Conservation (phyloP, 1,140 invertebrate species). For the Brachystomella parvula region DNA sequence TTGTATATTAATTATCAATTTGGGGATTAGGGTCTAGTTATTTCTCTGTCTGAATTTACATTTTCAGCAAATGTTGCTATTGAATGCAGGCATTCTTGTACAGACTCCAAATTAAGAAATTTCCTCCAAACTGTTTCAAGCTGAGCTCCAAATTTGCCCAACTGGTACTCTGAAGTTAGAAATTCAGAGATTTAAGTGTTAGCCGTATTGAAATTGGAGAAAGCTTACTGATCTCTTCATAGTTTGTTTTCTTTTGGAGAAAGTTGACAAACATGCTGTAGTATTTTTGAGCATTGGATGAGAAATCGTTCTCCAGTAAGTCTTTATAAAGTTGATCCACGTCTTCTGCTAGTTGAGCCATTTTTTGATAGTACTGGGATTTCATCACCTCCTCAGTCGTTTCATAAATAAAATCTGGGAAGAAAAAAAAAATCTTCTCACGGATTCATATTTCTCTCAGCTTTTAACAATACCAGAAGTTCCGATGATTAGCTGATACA, state of each 20-base stretch:
- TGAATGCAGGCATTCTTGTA: not conserved
- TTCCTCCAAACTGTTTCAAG: not conserved
- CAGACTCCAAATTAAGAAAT: not conserved
- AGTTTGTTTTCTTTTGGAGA: constrained; percentile 52
- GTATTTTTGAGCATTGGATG: constrained; percentile 69
- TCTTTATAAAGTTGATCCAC: constrained; percentile 67
- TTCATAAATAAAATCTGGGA: constrained; percentile 66
- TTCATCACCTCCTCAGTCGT: constrained; percentile 65
- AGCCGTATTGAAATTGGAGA: not conserved
- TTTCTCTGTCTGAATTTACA: not conserved
- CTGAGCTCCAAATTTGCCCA: not conserved
- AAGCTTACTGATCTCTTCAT: not conserved
- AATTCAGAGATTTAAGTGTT: not conserved
- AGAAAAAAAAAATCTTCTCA: constrained; percentile 12
- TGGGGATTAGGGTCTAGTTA: not conserved
- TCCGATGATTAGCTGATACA: constrained; percentile 17
- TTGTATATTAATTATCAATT: no score
- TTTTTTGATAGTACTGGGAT: constrained; percentile 68
- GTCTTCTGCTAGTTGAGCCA: constrained; percentile 68
- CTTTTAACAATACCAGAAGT: constrained; percentile 22
- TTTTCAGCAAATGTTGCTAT: not conserved
- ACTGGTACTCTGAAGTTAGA: not conserved
- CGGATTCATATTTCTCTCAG: not conserved
- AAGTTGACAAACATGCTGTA: constrained; percentile 51
- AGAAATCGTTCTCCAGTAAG: constrained; percentile 59